phyloP scores from a whole-genome alignment of 2,888 invertebrate genomes.

The Pandemis cinnamomeana region DNA sequence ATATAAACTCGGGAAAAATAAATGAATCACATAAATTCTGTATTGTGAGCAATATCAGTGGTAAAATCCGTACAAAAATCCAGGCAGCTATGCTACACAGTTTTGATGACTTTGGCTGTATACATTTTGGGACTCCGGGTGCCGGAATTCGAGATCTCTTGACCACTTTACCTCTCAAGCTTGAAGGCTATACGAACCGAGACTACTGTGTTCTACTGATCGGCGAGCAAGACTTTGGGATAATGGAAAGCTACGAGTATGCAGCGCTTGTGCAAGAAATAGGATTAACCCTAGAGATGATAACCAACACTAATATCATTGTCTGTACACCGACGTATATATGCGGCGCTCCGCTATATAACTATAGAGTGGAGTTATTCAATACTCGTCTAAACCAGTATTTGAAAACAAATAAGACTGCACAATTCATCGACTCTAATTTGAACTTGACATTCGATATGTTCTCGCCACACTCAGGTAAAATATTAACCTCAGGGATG shows the following conservation, averaged over 20 bases:
- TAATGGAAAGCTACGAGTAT: neutral
- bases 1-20: too few species aligned
- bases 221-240: neutral
- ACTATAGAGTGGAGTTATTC: neutral
- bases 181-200: neutral
- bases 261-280: neutral
- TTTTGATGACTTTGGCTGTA: neutral
- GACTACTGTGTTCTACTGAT: neutral
- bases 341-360: neutral
- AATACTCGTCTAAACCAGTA: neutral
- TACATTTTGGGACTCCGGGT: neutral
- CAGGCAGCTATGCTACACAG: neutral
- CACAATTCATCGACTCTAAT: neutral
- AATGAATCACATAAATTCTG: too few species aligned
- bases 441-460: neutral
- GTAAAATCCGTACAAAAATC: neutral
- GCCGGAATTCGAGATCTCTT: neutral
- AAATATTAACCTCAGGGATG: neutral
- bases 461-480: neutral
- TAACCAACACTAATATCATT: neutral
- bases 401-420: neutral
- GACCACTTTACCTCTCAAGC: neutral
- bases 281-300: neutral
- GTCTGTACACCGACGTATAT: conserved; percentile 1
- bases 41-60: neutral